Percentiles rank a stretch among this genome's conserved stretches.
Evolutionary conservation across 2,113 vertebrate species (phyloP).

Genomic region (Otus sunia): DNA sequence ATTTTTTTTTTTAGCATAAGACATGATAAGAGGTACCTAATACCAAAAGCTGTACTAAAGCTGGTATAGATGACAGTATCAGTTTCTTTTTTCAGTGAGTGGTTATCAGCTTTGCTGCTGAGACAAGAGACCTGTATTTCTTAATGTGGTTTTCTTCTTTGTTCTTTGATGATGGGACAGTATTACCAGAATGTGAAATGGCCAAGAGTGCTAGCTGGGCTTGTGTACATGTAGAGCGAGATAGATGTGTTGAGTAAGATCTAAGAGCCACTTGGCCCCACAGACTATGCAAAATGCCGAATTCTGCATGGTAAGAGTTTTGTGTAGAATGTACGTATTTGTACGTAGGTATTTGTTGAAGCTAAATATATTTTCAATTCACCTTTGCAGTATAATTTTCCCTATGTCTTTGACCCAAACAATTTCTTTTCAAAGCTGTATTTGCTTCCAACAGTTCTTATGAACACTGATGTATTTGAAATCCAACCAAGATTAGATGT

Average conservation of each 20-base stretch:
- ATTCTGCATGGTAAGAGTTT: background rate
- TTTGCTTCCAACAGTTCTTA: background rate
- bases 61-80: background rate
- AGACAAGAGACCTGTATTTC: background rate
- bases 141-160: background rate
- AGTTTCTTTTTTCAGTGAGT: background rate
- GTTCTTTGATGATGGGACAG: background rate
- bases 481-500: conserved; percentile 18
- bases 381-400: background rate
- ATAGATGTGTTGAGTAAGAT: no score
- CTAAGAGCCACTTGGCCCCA: background rate
- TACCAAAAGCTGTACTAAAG: background rate
- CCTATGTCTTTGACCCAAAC: background rate
- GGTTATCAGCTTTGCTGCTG: background rate
- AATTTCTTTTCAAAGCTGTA: background rate
- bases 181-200: background rate
- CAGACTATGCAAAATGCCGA: background rate
- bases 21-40: background rate
- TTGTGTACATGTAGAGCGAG: background rate
- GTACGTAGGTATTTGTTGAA: background rate
- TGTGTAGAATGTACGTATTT: background rate
- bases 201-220: background rate
- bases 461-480: background rate
- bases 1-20: no score
- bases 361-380: background rate